A percentile compares a stretch with the other conserved stretches of the same genome.
Conservation (phyloP, 2,113 vertebrate species). For the Pachypanchax playfairii region DNA sequence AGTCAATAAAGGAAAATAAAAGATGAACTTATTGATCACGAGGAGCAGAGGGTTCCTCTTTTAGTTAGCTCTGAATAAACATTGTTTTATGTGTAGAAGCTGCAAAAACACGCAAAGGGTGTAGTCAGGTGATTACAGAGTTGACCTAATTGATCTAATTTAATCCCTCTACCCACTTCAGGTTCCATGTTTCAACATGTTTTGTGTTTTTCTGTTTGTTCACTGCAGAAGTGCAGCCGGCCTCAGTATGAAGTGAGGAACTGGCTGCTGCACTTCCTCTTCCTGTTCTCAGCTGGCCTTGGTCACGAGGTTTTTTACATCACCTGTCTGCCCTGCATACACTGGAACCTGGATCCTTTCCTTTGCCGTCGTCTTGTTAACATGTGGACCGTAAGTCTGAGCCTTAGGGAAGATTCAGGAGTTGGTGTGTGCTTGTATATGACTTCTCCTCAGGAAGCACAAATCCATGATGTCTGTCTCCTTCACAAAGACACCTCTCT, state of each 20-base stretch:
- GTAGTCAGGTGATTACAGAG: no score
- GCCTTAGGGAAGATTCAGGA: background rate
- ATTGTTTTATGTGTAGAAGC: no score
- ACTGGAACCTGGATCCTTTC: conserved; percentile 92
- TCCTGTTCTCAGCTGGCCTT: conserved; percentile 87
- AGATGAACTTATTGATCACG: no score
- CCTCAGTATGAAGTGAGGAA: conserved; percentile 89
- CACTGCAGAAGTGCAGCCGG: conserved; percentile 52
- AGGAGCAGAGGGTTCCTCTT: no score
- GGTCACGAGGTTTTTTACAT: conserved; percentile 96
- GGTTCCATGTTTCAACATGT: background rate
- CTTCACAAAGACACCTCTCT: conserved; percentile 61
- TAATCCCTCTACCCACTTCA: background rate
- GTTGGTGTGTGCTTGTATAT: conserved; percentile 14
- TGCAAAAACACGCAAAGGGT: no score
- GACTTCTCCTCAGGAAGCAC: background rate
- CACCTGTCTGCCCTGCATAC: conserved; percentile 89
- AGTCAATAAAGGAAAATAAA: no score
- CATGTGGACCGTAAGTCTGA: conserved; percentile 83
- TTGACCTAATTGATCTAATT: background rate
- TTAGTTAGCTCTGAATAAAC: no score
- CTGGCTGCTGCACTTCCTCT: conserved; percentile 88
- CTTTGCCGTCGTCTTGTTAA: conserved; percentile 89
- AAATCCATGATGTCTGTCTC: background rate
- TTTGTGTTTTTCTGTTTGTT: background rate